Evolutionary conservation across 2,888 invertebrate genomes (phyloP), one percentile per base, ranked within the genome.

Genomic region (Harpalus rubripes): DNA sequence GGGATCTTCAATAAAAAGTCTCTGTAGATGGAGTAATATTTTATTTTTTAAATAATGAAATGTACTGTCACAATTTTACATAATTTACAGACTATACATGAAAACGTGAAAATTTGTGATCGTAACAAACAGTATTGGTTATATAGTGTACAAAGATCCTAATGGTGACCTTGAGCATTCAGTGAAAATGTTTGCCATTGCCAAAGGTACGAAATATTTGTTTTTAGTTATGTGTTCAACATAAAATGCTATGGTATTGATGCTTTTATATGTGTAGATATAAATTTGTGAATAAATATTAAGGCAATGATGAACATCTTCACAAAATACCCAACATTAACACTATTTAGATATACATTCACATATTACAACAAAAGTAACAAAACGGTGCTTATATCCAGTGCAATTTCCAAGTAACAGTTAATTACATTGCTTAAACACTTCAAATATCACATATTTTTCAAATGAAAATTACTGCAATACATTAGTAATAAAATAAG

Each of bases 401-500:
- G 80, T 80, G 80, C 80, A 61, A 8, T 59, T n/a, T 78, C 56
- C 56, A 59, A 58, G 58, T 78, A 78, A 78, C 58, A 78, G 78
- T 78, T 56, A 78, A 78, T 56, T 78, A 78, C 59, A 80, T 61
- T 59, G 61, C 61, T 61, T 80, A 61, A 61, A 80, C 22, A 61
- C 63, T 80, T 80, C 80, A 80, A 80, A 80, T 80, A 80, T 80
- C 80, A 80, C 80, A 80, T 79, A 79, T 80, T 80, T 80, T 80
- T 44, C 39, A 80, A 80, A 80, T 78, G 16, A 78, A 78, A 78
- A 58, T 78, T 78, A 22, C 56, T 78, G 22, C 58, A 78, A 78
- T 78, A 78, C 18, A 74, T 74, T 74, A 74, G 52, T 74, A 58
- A 78, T 78, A 56, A 74, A 74, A 74, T 74, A 10, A 74, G 72